Evolutionary conservation across 2,888 invertebrate species (phyloP).

Genomic region (Argyresthia albistria): DNA sequence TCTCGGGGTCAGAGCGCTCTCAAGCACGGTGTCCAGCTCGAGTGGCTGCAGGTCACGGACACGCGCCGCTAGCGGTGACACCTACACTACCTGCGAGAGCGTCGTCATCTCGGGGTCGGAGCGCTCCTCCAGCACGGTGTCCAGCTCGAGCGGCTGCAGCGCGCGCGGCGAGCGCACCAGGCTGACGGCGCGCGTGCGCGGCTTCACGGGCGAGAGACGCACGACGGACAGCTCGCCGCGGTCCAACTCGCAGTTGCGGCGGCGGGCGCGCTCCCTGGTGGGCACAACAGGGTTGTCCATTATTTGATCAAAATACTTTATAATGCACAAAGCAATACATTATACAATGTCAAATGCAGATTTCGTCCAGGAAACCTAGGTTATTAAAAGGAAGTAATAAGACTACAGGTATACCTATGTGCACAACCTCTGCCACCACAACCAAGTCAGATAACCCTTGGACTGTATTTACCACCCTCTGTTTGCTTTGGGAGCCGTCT

Average conservation of each 20-base stretch:
- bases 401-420: too few relatives aligned
- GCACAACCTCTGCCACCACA: too few relatives aligned
- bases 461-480: too few relatives aligned
- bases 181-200: conserved; percentile 46
- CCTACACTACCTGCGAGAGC: conserved; percentile 45
- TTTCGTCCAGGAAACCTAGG: too few relatives aligned
- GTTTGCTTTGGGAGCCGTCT: too few relatives aligned
- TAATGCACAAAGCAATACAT: too few relatives aligned
- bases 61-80: neutral
- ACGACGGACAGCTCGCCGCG: conserved; percentile 88
- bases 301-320: too few relatives aligned
- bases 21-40: conserved; percentile 85
- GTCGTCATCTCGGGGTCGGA: conserved; percentile 83
- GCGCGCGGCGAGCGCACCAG: conserved; percentile 76
- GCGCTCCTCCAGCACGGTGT: conserved; percentile 87
- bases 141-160: conserved; percentile 84
- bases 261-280: conserved; percentile 80
- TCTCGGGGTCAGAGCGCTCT: conserved; percentile 78
- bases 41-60: conserved; percentile 71
- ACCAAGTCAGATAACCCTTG: too few relatives aligned
- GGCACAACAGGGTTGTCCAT: too few relatives aligned
- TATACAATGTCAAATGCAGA: too few relatives aligned
- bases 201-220: conserved; percentile 67
- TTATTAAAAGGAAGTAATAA: too few relatives aligned
- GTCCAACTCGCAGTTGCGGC: conserved; percentile 86